These are phyloP conservation scores for Fistularia tabacaria DNA, from an alignment of 2,797 vertebrate genomes.

Conservation along the genomic window DNA sequence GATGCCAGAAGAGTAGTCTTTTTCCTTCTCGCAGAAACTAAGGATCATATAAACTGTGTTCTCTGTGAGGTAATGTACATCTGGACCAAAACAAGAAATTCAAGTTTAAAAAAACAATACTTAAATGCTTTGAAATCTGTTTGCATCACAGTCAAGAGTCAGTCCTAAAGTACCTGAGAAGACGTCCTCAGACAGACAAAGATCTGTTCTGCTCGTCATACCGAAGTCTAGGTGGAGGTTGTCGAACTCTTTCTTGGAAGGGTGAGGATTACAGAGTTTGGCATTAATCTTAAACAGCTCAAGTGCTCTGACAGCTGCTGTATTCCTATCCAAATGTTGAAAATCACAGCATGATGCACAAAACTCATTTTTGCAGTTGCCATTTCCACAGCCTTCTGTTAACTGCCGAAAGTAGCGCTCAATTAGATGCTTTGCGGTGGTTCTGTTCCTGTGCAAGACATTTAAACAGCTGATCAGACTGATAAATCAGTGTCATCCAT, in stretches of 20 bases:
- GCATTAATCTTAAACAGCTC: conserved; percentile 98
- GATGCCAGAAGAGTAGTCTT: conserved; percentile 90
- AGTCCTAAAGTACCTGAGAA: conserved; percentile 84
- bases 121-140: not conserved
- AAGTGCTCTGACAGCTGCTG: conserved; percentile 95
- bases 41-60: conserved; percentile 88
- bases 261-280: conserved; percentile 96
- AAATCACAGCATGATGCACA: conserved; percentile 93
- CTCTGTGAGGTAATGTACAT: conserved; percentile 91
- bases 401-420: conserved; percentile 99
- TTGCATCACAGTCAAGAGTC: not conserved
- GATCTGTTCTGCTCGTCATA: conserved; percentile 82
- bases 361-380: conserved; percentile 97
- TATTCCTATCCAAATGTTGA: conserved; percentile 94
- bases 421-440: conserved; percentile 99
- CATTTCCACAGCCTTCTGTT: conserved; percentile 99
- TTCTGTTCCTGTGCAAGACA: conserved; percentile 93
- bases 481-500: not conserved
- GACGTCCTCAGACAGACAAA: conserved; percentile 76
- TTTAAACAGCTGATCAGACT: conserved; percentile 77
- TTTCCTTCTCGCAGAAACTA: conserved; percentile 83
- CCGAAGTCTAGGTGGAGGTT: conserved; percentile 77
- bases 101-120: not conserved
- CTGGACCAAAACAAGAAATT: conserved; percentile 60
- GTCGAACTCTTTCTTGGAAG: conserved; percentile 88